Evolutionary conservation across 2,888 invertebrate genomes (phyloP).

Genomic region (Drosophila antonietae): DNA sequence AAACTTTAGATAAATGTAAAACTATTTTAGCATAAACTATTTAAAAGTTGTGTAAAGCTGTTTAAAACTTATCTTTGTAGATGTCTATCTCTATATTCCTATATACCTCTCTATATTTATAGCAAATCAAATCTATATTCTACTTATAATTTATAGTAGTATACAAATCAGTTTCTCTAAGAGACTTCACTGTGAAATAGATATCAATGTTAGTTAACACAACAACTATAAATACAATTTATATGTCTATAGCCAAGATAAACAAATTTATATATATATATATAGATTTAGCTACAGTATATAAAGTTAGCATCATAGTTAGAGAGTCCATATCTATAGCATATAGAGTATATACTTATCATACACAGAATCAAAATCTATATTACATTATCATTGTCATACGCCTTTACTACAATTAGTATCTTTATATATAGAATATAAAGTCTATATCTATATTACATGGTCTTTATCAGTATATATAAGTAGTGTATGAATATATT

Average conservation of each 20-base stretch:
- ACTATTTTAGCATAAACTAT: background rate
- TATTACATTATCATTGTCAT: background rate
- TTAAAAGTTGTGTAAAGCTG: background rate
- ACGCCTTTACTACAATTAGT: too few relatives aligned
- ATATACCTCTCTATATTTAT: background rate
- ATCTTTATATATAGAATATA: background rate
- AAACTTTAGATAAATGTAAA: background rate
- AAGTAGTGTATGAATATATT: background rate
- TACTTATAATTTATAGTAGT: too few relatives aligned
- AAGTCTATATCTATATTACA: background rate
- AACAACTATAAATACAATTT: background rate
- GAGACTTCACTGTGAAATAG: too few relatives aligned
- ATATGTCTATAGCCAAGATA: background rate
- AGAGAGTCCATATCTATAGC: background rate
- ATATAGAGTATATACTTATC: background rate
- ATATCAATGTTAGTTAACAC: background rate
- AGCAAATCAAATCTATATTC: background rate
- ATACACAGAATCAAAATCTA: background rate
- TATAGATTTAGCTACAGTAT: background rate
- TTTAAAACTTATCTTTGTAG: background rate
- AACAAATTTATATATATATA: background rate
- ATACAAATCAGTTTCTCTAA: too few relatives aligned
- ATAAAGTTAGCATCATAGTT: background rate
- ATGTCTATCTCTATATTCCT: too few relatives aligned
- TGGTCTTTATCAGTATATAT: background rate